Percentiles rank a stretch among this genome's conserved stretches.
Evolutionary conservation across 1,140 invertebrate species (phyloP).

Genomic region (Hylaeus volcanicus): DNA sequence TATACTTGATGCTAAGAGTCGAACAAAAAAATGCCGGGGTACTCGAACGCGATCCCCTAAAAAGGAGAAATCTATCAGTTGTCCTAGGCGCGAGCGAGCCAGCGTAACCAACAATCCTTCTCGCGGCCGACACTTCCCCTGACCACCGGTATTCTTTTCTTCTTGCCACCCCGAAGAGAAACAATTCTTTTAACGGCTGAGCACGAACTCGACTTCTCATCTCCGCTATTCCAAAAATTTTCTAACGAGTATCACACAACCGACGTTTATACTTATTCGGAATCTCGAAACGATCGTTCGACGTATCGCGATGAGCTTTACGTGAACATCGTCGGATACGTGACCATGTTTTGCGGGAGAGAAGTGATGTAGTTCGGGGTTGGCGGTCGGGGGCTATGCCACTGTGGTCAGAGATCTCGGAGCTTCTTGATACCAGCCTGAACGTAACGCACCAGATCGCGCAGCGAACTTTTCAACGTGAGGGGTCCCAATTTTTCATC

Average conservation of each 20-base stretch:
- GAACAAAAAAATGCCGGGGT: conserved; percentile 39
- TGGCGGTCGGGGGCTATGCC: conserved; percentile 80
- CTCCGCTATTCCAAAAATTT: neutral
- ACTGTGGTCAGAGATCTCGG: conserved; percentile 80
- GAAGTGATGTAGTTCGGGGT: conserved; percentile 79
- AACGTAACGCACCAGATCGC: conserved; percentile 89
- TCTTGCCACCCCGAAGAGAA: neutral
- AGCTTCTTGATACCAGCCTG: conserved; percentile 85
- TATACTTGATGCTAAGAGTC: conserved; percentile 52
- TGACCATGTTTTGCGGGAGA: conserved; percentile 77
- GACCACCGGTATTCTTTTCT: neutral
- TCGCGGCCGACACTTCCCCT: conserved; percentile 2
- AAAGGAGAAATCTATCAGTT: neutral
- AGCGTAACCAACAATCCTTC: conserved; percentile 6
- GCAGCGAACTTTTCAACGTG: conserved; percentile 87
- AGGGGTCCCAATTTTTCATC: conserved; percentile 88
- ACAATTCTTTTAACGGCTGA: neutral
- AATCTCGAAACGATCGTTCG: neutral
- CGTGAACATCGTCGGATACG: conserved; percentile 77
- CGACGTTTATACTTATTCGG: neutral
- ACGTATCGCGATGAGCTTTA: conserved; percentile 53
- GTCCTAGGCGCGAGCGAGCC: conserved; percentile 2
- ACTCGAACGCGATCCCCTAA: neutral
- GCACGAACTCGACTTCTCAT: conserved; percentile 2
- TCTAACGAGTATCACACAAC: conserved; percentile 1